phyloP scores from a whole-genome alignment of 2,797 vertebrate genomes.

The Sebastes matsubarae region DNA sequence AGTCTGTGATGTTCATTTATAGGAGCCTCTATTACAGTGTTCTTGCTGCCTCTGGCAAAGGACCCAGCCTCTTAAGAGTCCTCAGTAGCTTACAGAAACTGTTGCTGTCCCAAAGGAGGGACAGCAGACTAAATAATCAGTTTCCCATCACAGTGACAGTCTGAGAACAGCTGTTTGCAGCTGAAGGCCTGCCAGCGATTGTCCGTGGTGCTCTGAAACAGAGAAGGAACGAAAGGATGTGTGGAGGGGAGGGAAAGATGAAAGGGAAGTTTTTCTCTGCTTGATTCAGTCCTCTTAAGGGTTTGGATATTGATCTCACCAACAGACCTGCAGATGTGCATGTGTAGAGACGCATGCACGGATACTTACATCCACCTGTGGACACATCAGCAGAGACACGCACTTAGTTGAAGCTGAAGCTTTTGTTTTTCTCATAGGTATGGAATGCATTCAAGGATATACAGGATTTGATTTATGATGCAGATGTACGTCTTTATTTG shows the following conservation, averaged over 20 bases:
- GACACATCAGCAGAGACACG: conserved; percentile 12
- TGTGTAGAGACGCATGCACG: conserved; percentile 11
- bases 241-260: conserved; percentile 27
- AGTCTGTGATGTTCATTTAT: conserved; percentile 64
- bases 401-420: conserved; percentile 5
- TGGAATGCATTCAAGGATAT: conserved; percentile 47
- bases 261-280: conserved; percentile 49
- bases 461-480: conserved; percentile 20
- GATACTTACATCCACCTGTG: conserved; percentile 17
- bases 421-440: conserved; percentile 21
- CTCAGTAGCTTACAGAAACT: conserved; percentile 54
- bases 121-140: conserved; percentile 81
- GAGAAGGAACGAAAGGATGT: conserved; percentile 28
- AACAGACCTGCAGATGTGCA: conserved; percentile 27
- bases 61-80: conserved; percentile 50
- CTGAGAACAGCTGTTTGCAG: conserved; percentile 80
- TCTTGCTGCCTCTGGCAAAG: conserved; percentile 58
- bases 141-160: conserved; percentile 67
- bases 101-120: conserved; percentile 58
- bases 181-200: conserved; percentile 68
- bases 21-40: conserved; percentile 34
- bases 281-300: conserved; percentile 43
- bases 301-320: conserved; percentile 55
- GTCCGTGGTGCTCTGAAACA: conserved; percentile 43
- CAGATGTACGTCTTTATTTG: conserved; percentile 21